Evolutionary conservation across 2,888 invertebrate species (phyloP).

Genomic region (Ecliptopera silaceata): DNA sequence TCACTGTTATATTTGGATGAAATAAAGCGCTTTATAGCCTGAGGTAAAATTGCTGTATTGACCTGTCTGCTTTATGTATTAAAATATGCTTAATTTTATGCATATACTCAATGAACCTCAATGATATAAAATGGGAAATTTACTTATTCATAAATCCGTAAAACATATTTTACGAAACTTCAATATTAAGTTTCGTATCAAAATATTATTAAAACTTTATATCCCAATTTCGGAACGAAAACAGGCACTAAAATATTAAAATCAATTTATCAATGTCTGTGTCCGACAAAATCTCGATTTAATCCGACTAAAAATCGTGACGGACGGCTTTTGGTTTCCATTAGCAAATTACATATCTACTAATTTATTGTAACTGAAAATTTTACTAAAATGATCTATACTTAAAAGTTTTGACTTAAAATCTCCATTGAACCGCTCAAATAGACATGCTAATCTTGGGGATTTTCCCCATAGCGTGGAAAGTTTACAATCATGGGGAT

Average conservation of each 20-base stretch:
- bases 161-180: background rate
- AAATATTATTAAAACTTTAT: background rate
- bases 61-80: too few relatives aligned
- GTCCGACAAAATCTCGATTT: constrained; percentile 11
- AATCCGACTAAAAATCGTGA: constrained; percentile 14
- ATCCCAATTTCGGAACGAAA: background rate
- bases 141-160: background rate
- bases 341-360: constrained; percentile 5
- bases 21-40: too few relatives aligned
- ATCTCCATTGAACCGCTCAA: too few relatives aligned
- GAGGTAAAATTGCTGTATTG: too few relatives aligned
- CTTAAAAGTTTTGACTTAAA: too few relatives aligned
- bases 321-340: constrained; percentile 5
- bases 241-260: constrained; percentile 17
- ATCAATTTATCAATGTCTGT: constrained; percentile 18
- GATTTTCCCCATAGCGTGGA: too few relatives aligned
- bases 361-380: background rate
- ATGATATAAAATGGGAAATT: background rate
- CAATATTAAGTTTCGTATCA: background rate
- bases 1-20: too few relatives aligned
- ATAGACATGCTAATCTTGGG: too few relatives aligned
- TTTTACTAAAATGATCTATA: background rate
- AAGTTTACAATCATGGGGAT: too few relatives aligned
- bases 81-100: too few relatives aligned
- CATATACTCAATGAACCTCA: too few relatives aligned